A percentile compares a stretch with the other conserved stretches of the same genome.
Evolutionary conservation across 2,888 invertebrate genomes (phyloP).

Genomic region (Pheosia gnoma): DNA sequence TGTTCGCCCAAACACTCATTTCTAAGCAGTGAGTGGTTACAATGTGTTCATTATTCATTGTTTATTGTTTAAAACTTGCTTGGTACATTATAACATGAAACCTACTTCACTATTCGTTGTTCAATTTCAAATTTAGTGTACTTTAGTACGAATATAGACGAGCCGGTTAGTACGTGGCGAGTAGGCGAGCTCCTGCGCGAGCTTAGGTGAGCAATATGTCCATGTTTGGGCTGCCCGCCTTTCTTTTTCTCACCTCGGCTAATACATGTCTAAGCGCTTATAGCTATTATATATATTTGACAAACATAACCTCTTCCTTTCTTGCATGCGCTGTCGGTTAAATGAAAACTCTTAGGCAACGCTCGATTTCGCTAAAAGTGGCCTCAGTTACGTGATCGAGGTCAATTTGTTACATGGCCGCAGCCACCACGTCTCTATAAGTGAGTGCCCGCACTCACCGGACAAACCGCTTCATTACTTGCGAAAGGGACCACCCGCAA

Average conservation of each 20-base stretch:
- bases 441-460: neutral
- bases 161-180: too few relatives aligned
- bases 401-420: neutral
- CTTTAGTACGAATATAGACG: too few relatives aligned
- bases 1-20: neutral
- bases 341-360: neutral
- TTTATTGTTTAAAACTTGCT: slow-evolving; percentile 1
- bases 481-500: neutral
- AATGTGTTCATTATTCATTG: neutral
- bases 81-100: neutral
- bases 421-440: neutral
- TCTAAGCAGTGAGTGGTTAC: neutral
- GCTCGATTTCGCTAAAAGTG: neutral
- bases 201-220: too few relatives aligned
- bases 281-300: neutral
- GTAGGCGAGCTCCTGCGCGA: too few relatives aligned
- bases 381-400: slow-evolving; percentile 1
- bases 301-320: neutral
- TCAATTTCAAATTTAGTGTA: too few relatives aligned
- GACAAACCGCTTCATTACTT: neutral
- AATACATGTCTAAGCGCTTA: too few relatives aligned
- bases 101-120: neutral
- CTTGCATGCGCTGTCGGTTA: neutral
- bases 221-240: too few relatives aligned
- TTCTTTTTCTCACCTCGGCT: too few relatives aligned